These are phyloP conservation scores for Trichomycterus rosablanca DNA, from an alignment of 2,113 vertebrate genomes.

Conservation along the genomic window DNA sequence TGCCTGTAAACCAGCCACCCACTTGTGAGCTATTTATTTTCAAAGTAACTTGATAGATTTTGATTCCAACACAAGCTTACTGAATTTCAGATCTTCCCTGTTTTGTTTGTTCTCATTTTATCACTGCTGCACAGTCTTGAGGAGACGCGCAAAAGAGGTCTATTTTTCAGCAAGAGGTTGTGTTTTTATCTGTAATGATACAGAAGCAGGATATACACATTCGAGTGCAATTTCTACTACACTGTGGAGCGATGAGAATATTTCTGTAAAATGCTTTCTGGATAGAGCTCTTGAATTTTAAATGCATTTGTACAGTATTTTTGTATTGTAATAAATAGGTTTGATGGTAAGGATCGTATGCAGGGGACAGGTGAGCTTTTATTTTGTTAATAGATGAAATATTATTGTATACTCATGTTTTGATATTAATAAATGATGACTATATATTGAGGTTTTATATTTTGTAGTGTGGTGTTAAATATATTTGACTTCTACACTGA, in stretches of 20 bases:
- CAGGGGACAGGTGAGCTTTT: slow-evolving; percentile 40
- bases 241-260: slow-evolving; percentile 39
- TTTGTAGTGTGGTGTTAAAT: too few relatives aligned
- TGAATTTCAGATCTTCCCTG: slow-evolving; percentile 29
- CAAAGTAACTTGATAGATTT: slow-evolving; percentile 8
- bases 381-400: slow-evolving; percentile 48
- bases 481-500: too few relatives aligned
- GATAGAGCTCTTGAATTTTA: slow-evolving; percentile 49
- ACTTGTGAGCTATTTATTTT: slow-evolving; percentile 35
- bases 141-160: slow-evolving; percentile 25
- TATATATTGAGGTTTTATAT: slow-evolving; percentile 40
- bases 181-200: slow-evolving; percentile 36
- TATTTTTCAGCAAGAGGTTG: slow-evolving; percentile 42
- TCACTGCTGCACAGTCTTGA: neutral
- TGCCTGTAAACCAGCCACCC: slow-evolving; percentile 12
- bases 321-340: slow-evolving; percentile 63
- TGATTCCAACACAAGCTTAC: slow-evolving; percentile 13
- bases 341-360: slow-evolving; percentile 44
- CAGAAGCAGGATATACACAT: slow-evolving; percentile 25
- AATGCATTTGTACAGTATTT: slow-evolving; percentile 69
- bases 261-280: slow-evolving; percentile 43
- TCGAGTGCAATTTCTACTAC: slow-evolving; percentile 42
- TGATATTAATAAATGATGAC: slow-evolving; percentile 48
- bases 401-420: slow-evolving; percentile 49
- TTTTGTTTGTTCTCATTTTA: neutral